Conservation (phyloP, 1,140 invertebrate species). For the Scaptomyza montana region DNA sequence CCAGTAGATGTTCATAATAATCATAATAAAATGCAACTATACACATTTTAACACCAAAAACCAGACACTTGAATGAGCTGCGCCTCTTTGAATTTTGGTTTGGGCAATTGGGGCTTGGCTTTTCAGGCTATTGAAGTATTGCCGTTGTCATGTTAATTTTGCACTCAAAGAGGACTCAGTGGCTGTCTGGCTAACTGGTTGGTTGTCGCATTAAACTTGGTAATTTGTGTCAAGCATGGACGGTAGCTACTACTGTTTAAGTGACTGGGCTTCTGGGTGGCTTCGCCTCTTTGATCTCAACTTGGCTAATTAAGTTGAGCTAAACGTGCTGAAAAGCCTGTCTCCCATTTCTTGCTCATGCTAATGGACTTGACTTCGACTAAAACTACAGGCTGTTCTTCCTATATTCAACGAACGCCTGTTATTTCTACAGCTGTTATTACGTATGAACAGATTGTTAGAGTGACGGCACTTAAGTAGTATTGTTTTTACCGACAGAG, state of each 20-base stretch:
- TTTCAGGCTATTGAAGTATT: constrained; percentile 61
- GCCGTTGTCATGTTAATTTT: constrained; percentile 77
- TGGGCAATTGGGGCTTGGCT: constrained; percentile 5
- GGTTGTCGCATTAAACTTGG: constrained; percentile 72
- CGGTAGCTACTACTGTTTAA: constrained; percentile 67
- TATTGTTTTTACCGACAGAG: neutral
- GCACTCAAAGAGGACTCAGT: constrained; percentile 8
- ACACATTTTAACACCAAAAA: constrained; percentile 82
- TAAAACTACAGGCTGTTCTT: neutral
- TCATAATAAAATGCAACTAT: constrained; percentile 82
- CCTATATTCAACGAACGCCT: neutral
- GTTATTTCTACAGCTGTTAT: neutral
- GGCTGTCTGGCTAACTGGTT: constrained; percentile 41
- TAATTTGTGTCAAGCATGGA: constrained; percentile 77
- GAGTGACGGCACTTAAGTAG: constrained; percentile 11
- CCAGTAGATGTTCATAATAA: constrained; percentile 79
- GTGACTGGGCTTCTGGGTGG: constrained; percentile 69
- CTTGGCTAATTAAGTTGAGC: constrained; percentile 69
- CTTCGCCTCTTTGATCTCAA: constrained; percentile 51
- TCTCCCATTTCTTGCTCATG: constrained; percentile 19
- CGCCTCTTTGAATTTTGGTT: constrained; percentile 21
- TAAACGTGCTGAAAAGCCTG: constrained; percentile 68
- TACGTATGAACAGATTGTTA: neutral
- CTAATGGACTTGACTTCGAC: constrained; percentile 25
- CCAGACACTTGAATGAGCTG: constrained; percentile 50